Percentiles rank a stretch among this genome's conserved stretches.
Evolutionary conservation across 1,140 invertebrate species (phyloP).

Genomic region (Sycobia sp.): DNA sequence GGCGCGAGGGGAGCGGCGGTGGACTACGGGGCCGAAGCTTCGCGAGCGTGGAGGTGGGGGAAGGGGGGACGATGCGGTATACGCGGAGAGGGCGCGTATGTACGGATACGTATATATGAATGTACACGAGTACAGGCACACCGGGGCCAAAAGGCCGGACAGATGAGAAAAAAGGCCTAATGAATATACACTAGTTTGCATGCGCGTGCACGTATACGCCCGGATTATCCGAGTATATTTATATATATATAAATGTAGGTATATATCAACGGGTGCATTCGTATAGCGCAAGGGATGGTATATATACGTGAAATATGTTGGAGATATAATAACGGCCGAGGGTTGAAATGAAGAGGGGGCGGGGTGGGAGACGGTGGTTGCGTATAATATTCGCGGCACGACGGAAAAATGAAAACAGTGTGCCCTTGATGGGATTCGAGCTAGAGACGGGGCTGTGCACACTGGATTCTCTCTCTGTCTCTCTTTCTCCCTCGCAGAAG

Average conservation of each 20-base stretch:
- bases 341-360: too few relatives aligned
- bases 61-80: neutral
- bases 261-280: neutral
- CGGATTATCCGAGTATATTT: neutral
- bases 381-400: slow-evolving; percentile 18
- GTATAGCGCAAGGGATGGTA: neutral
- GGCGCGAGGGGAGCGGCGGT: neutral
- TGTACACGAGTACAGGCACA: too few relatives aligned
- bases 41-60: neutral
- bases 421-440: neutral
- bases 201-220: slow-evolving; percentile 27
- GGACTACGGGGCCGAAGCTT: neutral
- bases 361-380: too few relatives aligned
- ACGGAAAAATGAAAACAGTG: slow-evolving; percentile 15
- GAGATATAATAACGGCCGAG: slow-evolving; percentile 24
- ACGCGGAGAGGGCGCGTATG: neutral
- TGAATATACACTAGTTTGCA: slow-evolving; percentile 28
- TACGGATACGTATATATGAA: slow-evolving; percentile 7
- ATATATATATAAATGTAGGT: neutral
- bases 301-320: slow-evolving; percentile 30
- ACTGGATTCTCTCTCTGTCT: neutral
- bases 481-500: too few relatives aligned
- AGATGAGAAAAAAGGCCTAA: slow-evolving; percentile 34
- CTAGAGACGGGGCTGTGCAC: neutral
- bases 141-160: neutral